Base-by-base conservation (phyloP, 37 sponge, comb jelly and placozoan genomes). In the Ephydatia muelleri region DNA sequence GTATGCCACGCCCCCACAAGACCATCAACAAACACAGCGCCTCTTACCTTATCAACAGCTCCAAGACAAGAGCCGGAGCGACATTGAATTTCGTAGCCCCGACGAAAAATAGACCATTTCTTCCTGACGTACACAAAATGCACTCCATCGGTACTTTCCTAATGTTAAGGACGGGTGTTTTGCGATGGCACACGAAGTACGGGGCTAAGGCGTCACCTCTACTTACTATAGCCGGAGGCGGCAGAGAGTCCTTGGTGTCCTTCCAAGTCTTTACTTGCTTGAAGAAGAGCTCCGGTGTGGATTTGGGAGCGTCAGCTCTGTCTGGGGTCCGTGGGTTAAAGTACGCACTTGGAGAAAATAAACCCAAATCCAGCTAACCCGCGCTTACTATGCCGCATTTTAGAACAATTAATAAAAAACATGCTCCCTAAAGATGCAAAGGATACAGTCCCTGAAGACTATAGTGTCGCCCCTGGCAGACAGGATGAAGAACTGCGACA, bases 371-470 rank as follows among this genome's bases (percentile, higher is more conserved):
- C 4, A 43, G 8, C 4, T 8, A 43, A 14, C 57, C 57, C 19
- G 19, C 19, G 19, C 57, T 57, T 57, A 5, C 9, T 21, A 21
- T 13, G 4, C 47, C 57, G 1, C 57, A 11, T 57, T 19, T 57
- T 13, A n/a, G n/a, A 19, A 57, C 19, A 5, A 21, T 21, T 57
- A 57, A 14, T 1, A 1, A 5, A 43, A 57, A 57, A 57, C 57
- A 14, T 57, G 57, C 57, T 14, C 57, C 57, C 19, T 16, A 21
- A 21, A 57, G 57, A 57, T 14, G 57, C 16, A 2, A 35, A 90
- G 94, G 93, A 93, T 96, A 96, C 97, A 96, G 87, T 96, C 97
- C 73, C 92, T 85, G 82, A 92, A 94, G 29, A 93, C 89, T 28
- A 96, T 89, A 14, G 95, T 91, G 82, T 97, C 98, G 76, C 98